Base-by-base conservation (phyloP, 1,140 invertebrate species). In the Apolygus lucorum region DNA sequence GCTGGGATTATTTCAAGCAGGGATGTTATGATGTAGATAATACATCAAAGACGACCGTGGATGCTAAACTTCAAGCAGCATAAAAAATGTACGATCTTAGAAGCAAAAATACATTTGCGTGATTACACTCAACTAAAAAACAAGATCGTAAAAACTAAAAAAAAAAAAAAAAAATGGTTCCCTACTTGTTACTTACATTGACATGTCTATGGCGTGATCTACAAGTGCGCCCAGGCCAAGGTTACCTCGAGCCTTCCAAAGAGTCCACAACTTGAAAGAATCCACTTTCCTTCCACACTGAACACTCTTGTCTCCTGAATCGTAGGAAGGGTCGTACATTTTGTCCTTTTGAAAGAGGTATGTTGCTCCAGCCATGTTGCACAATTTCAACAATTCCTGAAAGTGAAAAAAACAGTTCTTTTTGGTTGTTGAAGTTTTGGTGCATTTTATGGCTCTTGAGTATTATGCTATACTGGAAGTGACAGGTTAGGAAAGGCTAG, bases 261-360 rank as follows among this genome's bases (percentile, higher is more conserved):
- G 93, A 29, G 95, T 78, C 94, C 94, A 98, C 11, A 97, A 81
- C 79, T 97, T 97, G 73, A 96, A 88, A 0, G 91, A 88, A 78
- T 98, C 95, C 69, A 93, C 90, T 80, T 96, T 95, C 34, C 95
- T 83, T 1, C 95, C 95, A 77, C 95, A 98, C 77, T 96, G 93
- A 1, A 98, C 82, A 71, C 91, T 92, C 77, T 95, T 96, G 77
- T 98, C 94, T 0, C 95, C 95, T 0, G 90, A 92, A 76, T 97
- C 94, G 78, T 91, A 97, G 11, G 81, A 82, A 0, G 91, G 85
- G 76, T 96, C 92, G 76, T 98, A 98, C 78, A 92, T 91, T 78
- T 97, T 97, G 76, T 96, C 93, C 73, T 91, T 89, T 75, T 95
- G 92, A 75, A 96, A 96, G 0, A 96, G 82, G 77, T 96, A 97